phyloP scores from a whole-genome alignment of 2,113 vertebrate species.

The Rhinolophus ferrumequinum region DNA sequence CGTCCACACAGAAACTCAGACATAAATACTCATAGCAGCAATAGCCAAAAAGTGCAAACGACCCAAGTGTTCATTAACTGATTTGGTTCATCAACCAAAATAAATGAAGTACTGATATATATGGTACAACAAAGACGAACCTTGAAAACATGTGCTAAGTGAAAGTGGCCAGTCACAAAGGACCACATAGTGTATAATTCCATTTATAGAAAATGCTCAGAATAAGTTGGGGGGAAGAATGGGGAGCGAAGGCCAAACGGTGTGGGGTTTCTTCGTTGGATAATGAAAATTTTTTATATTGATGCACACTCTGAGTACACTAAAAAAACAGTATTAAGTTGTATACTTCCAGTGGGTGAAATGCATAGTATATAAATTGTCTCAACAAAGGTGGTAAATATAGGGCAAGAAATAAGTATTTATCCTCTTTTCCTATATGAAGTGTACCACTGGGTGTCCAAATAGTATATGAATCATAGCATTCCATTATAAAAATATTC shows the following conservation, averaged over 20 bases:
- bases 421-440: not conserved
- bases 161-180: not conserved
- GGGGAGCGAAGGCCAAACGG: not conserved
- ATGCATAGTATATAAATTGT: not conserved
- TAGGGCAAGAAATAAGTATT: not conserved
- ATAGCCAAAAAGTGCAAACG: not conserved
- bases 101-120: not conserved
- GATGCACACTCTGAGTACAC: not conserved
- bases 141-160: not conserved
- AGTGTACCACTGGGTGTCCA: not conserved
- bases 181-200: not conserved
- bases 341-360: not conserved
- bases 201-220: not conserved
- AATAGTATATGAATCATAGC: not conserved
- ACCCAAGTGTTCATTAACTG: not conserved
- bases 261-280: not conserved
- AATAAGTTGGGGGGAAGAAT: not conserved
- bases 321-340: not conserved
- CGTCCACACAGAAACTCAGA: not conserved
- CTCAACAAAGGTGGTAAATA: constrained; percentile 1
- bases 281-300: not conserved
- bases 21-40: not conserved
- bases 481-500: constrained; percentile 1
- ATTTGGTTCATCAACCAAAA: not conserved
- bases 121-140: not conserved